These are phyloP conservation scores for Tipula vernalis DNA, from an alignment of 2,888 invertebrate species.

Conservation along the genomic window DNA sequence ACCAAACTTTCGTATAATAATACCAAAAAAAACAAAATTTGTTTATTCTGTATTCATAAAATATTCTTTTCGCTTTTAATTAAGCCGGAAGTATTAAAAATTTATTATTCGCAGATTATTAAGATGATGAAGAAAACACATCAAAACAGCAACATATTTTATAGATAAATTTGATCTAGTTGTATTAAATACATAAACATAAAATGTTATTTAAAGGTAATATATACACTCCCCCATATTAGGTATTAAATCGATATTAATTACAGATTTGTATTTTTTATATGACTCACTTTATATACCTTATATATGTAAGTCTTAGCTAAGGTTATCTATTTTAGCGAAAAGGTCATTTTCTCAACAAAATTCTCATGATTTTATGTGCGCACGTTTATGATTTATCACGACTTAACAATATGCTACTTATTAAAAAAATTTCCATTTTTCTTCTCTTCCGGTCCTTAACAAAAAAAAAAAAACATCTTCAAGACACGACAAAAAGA, in stretches of 20 bases:
- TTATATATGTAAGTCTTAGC: not conserved
- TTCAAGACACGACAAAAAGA: not conserved
- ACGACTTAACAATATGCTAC: not conserved
- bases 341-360: not conserved
- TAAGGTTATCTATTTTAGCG: not conserved
- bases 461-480: not conserved
- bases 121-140: not conserved
- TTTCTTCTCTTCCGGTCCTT: not conserved
- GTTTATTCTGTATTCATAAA: not conserved
- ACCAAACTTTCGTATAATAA: not conserved
- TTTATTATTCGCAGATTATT: not conserved
- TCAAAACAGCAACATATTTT: not conserved
- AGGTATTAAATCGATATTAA: not conserved
- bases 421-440: not conserved
- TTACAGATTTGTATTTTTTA: not conserved
- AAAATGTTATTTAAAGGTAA: not conserved
- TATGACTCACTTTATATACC: not conserved
- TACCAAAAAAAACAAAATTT: not conserved
- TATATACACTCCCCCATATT: not conserved
- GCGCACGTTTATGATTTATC: not conserved
- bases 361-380: not conserved
- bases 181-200: not conserved
- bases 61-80: not conserved
- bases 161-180: not conserved
- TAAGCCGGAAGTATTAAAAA: not conserved